Evolutionary conservation across 35 echinoderm and acorn worm species (phyloP).

Genomic region (Anneissia japonica): DNA sequence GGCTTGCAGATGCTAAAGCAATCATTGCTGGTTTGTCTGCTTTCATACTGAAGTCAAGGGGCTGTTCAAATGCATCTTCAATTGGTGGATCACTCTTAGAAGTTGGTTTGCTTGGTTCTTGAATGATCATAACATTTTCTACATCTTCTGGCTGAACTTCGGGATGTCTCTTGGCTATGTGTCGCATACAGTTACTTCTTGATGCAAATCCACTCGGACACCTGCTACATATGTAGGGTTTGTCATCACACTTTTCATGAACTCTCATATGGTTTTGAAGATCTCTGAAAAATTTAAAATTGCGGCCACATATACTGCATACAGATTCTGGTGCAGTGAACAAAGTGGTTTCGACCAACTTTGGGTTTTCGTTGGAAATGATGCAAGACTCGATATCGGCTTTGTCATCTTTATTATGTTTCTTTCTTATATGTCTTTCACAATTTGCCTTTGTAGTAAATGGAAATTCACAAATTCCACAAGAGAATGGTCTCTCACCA

Average conservation of each 20-base stretch:
- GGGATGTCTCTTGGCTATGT: constrained; percentile 74
- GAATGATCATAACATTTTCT: constrained; percentile 43
- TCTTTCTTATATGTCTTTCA: constrained; percentile 84
- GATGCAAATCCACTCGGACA: constrained; percentile 79
- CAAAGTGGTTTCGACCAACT: constrained; percentile 30
- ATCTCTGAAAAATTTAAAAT: constrained; percentile 96
- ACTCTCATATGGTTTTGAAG: constrained; percentile 87
- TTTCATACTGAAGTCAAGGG: constrained; percentile 61
- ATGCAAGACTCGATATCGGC: constrained; percentile 69
- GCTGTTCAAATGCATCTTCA: constrained; percentile 33
- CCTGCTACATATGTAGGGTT: constrained; percentile 68
- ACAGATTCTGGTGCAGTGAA: constrained; percentile 79
- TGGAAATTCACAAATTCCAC: constrained; percentile 86
- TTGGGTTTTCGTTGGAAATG: constrained; percentile 38
- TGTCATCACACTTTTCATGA: constrained; percentile 69
- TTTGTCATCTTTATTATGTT: constrained; percentile 68
- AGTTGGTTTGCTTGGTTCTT: constrained; percentile 15
- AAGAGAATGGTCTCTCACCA: constrained; percentile 85
- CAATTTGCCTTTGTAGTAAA: constrained; percentile 99
- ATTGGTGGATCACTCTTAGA: neutral
- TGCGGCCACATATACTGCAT: constrained; percentile 76
- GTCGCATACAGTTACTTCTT: constrained; percentile 76
- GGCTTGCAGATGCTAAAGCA: neutral
- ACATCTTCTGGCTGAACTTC: constrained; percentile 46
- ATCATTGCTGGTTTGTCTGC: neutral